Percentiles rank a stretch among this genome's conserved stretches.
Conservation (phyloP, 2,797 vertebrate genomes). For the Siniperca undulata region DNA sequence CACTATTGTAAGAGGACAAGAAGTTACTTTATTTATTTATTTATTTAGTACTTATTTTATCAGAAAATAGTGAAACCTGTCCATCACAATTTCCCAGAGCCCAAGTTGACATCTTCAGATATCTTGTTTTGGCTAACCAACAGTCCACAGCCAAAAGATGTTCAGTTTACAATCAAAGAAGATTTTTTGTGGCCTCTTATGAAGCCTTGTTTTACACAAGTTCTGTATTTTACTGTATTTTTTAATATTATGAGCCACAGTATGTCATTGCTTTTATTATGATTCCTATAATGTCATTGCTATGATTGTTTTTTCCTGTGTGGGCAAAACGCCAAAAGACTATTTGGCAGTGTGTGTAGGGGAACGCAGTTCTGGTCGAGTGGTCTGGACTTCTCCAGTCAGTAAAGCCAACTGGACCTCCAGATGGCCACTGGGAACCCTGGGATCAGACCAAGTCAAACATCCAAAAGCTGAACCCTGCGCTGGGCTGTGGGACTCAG, state of each 20-base stretch:
- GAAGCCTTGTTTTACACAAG: neutral
- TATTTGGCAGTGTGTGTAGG: conserved; percentile 8
- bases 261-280: neutral
- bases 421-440: conserved; percentile 58
- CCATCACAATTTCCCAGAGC: neutral
- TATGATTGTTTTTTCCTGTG: conserved; percentile 10
- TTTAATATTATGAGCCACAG: neutral
- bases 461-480: conserved; percentile 34
- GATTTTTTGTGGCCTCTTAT: too few relatives aligned
- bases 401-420: conserved; percentile 53
- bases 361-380: conserved; percentile 21
- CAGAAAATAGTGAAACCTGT: neutral
- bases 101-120: neutral
- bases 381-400: neutral
- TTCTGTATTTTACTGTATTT: neutral
- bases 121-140: neutral
- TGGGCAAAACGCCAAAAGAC: neutral
- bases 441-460: conserved; percentile 49
- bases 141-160: neutral
- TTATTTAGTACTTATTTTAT: neutral
- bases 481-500: neutral
- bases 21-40: neutral
- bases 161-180: neutral
- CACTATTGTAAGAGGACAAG: neutral
- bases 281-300: neutral